These are phyloP conservation scores for Margaritifera margaritifera DNA, from an alignment of 2,888 invertebrate species.

Conservation along the genomic window DNA sequence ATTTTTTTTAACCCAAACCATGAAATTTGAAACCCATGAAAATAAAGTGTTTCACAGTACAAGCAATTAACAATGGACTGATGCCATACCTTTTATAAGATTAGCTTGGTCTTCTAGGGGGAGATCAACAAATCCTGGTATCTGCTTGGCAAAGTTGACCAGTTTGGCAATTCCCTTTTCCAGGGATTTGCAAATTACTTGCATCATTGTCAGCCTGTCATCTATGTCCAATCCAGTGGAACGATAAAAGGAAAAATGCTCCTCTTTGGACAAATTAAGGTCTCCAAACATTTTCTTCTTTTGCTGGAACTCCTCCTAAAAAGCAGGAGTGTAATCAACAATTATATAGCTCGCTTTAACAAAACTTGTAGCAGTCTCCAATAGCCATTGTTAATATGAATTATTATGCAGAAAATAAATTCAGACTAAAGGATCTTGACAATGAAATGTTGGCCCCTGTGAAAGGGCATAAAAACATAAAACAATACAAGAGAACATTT, in stretches of 20 bases:
- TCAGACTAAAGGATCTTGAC: no score
- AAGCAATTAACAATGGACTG: not conserved
- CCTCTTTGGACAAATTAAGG: constrained; percentile 56
- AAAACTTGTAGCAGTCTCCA: no score
- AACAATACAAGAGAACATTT: no score
- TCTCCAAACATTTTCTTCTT: constrained; percentile 59
- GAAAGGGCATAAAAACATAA: no score
- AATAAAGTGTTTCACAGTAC: not conserved
- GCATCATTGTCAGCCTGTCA: constrained; percentile 57
- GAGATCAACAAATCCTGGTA: constrained; percentile 66
- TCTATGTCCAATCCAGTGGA: constrained; percentile 66
- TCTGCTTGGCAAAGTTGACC: constrained; percentile 64
- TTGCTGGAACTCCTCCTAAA: constrained; percentile 46
- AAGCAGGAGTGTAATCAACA: not conserved
- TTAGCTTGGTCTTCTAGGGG: constrained; percentile 65
- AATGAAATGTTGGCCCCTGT: no score
- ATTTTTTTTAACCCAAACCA: not conserved
- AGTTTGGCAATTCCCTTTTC: constrained; percentile 62
- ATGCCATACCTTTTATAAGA: constrained; percentile 63
- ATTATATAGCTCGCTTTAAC: no score
- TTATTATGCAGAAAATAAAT: no score
- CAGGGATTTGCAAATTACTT: constrained; percentile 53
- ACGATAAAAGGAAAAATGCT: constrained; percentile 59
- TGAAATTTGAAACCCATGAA: not conserved
- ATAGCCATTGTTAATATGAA: no score